These are phyloP conservation scores for Trogon surrucura DNA, from an alignment of 2,113 vertebrate species.

Conservation along the genomic window DNA sequence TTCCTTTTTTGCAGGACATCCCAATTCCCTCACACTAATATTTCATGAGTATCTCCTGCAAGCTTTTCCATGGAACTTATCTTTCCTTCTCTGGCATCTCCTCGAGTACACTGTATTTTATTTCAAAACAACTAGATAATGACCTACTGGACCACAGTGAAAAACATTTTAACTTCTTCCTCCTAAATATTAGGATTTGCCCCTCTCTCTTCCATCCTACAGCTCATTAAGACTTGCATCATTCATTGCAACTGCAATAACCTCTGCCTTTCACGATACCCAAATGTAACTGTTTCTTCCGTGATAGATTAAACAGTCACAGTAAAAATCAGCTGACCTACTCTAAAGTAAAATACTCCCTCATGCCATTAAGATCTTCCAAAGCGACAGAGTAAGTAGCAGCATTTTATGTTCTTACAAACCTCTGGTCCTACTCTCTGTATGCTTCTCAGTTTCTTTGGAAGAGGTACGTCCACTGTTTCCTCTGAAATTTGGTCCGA, in stretches of 20 bases:
- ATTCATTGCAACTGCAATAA: neutral
- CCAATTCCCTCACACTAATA: neutral
- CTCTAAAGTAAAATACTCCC: neutral
- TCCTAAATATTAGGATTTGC: neutral
- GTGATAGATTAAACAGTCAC: accelerated
- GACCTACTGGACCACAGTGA: neutral
- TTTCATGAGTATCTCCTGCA: neutral
- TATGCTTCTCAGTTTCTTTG: constrained; percentile 90
- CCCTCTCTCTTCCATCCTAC: neutral
- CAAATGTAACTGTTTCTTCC: neutral
- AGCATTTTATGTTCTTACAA: neutral
- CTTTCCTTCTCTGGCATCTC: neutral
- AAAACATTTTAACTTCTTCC: neutral
- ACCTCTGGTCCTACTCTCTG: constrained; percentile 92
- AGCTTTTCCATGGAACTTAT: neutral
- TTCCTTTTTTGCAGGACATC: neutral
- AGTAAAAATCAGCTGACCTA: neutral
- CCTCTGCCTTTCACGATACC: neutral
- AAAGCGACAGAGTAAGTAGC: neutral
- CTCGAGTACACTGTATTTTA: neutral
- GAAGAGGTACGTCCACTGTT: constrained; percentile 83
- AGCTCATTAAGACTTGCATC: neutral
- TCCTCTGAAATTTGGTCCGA: constrained; percentile 86
- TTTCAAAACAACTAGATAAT: neutral
- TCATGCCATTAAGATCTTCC: neutral